Percentiles rank a stretch among this genome's conserved stretches.
These are phyloP conservation scores for Lasaia peninsularis DNA, from an alignment of 1,140 invertebrate genomes.

Conservation along the genomic window DNA sequence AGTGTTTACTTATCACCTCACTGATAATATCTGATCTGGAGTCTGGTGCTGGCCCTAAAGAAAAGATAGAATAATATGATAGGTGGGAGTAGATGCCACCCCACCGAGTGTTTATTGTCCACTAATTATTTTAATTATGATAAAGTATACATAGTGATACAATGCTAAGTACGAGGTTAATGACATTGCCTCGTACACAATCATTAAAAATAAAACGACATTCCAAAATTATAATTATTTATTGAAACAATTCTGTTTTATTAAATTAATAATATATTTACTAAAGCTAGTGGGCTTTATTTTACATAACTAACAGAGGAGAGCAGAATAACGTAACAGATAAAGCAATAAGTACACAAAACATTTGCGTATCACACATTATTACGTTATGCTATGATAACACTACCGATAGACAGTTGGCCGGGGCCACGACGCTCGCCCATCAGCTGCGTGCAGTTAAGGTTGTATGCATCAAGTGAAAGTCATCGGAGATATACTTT, in stretches of 20 bases:
- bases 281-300: slow-evolving; percentile 68
- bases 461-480: not conserved
- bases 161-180: no score
- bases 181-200: no score
- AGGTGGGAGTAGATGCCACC: no score
- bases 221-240: slow-evolving; percentile 72
- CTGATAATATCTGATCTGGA: no score
- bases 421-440: not conserved
- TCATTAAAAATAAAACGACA: slow-evolving; percentile 30
- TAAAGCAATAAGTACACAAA: slow-evolving; percentile 62
- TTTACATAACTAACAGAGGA: slow-evolving; percentile 56
- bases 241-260: slow-evolving; percentile 70
- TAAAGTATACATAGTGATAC: no score
- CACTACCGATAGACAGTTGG: slow-evolving; percentile 50
- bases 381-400: slow-evolving; percentile 26
- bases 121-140: no score
- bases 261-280: slow-evolving; percentile 68
- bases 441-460: not conserved
- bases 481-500: not conserved
- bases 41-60: no score
- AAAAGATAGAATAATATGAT: no score
- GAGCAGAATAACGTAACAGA: slow-evolving; percentile 50
- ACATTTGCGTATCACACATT: slow-evolving; percentile 25
- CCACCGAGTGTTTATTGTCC: no score
- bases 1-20: no score